A percentile compares a stretch with the other conserved stretches of the same genome.
phyloP scores from a whole-genome alignment of 1,140 invertebrate genomes.

The Calycopis cecrops region DNA sequence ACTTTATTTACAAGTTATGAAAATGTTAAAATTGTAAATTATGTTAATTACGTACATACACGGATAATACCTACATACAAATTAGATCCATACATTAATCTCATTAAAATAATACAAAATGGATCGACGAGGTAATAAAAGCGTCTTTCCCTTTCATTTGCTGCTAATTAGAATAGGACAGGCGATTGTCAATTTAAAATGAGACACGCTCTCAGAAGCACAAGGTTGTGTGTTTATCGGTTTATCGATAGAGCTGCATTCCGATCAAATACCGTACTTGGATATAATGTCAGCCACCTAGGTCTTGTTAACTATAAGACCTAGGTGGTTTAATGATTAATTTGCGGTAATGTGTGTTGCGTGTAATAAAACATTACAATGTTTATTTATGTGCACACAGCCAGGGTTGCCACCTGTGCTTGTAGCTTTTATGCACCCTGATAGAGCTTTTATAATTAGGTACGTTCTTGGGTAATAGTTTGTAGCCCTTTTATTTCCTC shows the following conservation, averaged over 20 bases:
- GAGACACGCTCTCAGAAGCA: neutral
- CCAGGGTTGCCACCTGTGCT: no score
- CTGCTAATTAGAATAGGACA: neutral
- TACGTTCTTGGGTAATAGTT: no score
- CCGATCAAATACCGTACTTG: slow-evolving; percentile 7
- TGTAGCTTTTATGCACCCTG: no score
- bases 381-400: neutral
- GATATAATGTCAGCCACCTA: slow-evolving; percentile 12
- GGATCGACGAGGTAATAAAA: no score
- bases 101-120: no score
- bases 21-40: no score
- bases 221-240: slow-evolving; percentile 10
- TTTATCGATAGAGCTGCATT: slow-evolving; percentile 7
- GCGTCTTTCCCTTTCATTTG: neutral
- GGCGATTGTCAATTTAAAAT: slow-evolving; percentile 8
- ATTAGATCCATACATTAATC: no score
- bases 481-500: no score
- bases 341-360: slow-evolving; percentile 3
- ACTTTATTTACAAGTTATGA: no score
- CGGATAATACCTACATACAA: no score
- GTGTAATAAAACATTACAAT: slow-evolving; percentile 6
- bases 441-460: no score
- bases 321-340: slow-evolving; percentile 8
- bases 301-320: slow-evolving; percentile 6
- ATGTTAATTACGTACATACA: no score